A percentile compares a stretch with the other conserved stretches of the same genome.
phyloP scores from a whole-genome alignment of 2,797 vertebrate species.

The Spondyliosoma cantharus region DNA sequence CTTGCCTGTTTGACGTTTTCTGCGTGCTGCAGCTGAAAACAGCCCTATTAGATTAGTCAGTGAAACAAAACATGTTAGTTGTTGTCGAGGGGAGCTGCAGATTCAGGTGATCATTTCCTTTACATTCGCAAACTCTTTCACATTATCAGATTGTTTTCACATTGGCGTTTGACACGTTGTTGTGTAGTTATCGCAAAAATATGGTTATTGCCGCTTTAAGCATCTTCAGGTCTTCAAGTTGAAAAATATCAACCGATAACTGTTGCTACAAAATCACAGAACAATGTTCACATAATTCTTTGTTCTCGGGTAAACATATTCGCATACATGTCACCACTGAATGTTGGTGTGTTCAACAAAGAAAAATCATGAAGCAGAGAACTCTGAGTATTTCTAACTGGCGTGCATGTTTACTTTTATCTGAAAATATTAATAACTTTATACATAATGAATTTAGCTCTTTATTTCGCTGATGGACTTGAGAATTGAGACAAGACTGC shows the following conservation, averaged over 20 bases:
- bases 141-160: neutral
- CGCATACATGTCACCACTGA: neutral
- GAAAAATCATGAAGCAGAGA: no score
- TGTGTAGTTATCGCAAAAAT: neutral
- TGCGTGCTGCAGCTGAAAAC: no score
- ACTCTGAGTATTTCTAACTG: neutral
- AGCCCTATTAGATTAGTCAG: neutral
- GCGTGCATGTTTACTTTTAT: no score
- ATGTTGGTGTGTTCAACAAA: neutral
- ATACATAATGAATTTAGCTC: conserved; percentile 10
- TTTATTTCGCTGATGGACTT: conserved; percentile 24
- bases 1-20: neutral
- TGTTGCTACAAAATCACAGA: neutral
- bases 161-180: neutral
- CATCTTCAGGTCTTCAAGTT: neutral
- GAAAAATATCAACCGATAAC: neutral
- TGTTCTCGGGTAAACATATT: no score
- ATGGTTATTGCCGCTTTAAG: neutral
- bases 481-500: neutral
- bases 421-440: no score
- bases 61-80: neutral
- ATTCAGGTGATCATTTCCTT: neutral
- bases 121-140: neutral
- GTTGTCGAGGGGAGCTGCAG: neutral
- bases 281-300: neutral